phyloP scores from a whole-genome alignment of 1,140 invertebrate genomes.

The Rhopalosiphum padi region DNA sequence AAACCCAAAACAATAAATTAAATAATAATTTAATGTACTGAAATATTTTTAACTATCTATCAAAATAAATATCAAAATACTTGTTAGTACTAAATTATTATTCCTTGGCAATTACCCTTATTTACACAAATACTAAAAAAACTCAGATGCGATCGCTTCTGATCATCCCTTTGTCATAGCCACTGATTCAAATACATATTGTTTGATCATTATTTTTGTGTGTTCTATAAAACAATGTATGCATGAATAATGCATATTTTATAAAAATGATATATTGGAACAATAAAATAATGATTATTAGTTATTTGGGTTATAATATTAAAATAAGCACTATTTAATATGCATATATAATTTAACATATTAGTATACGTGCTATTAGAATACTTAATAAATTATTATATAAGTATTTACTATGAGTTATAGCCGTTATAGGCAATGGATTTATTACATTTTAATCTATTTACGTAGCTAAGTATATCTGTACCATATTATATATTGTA shows the following conservation, averaged over 20 bases:
- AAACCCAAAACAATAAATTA: too few relatives aligned
- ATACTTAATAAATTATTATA: not conserved
- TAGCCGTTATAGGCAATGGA: not conserved
- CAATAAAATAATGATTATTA: not conserved
- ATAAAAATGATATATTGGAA: not conserved
- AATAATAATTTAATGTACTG: too few relatives aligned
- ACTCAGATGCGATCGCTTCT: too few relatives aligned
- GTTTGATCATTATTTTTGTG: not conserved
- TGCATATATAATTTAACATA: not conserved
- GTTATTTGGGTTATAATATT: not conserved
- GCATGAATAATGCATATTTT: not conserved
- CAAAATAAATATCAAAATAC: too few relatives aligned
- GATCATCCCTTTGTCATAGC: too few relatives aligned
- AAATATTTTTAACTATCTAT: too few relatives aligned
- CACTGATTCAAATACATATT: not conserved
- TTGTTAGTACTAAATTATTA: too few relatives aligned
- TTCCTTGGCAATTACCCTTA: too few relatives aligned
- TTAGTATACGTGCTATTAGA: not conserved
- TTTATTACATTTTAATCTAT: not conserved
- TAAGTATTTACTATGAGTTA: not conserved
- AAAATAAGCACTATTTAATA: not conserved
- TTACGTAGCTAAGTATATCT: not conserved
- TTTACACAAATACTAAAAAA: too few relatives aligned
- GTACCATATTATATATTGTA: too few relatives aligned
- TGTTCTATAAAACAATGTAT: not conserved